Base-by-base conservation (phyloP, 1,140 invertebrate species). In the Delia radicum region DNA sequence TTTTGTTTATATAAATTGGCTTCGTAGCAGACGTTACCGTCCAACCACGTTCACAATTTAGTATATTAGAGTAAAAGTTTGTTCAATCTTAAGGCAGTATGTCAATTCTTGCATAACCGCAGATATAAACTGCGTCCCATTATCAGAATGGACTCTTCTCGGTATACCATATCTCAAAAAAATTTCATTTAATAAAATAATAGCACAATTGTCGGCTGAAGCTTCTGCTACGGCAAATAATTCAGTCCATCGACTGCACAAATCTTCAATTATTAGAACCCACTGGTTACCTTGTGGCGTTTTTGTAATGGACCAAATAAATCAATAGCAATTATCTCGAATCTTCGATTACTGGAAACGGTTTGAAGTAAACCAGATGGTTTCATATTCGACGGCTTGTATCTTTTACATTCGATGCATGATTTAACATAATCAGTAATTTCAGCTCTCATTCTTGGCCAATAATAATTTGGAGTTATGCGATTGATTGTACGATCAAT, bases 401-500 rank as follows among this genome's bases (percentile, higher is more conserved):
- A 80, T 76, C 62, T 0, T 61, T 85, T 80, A 67, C 80, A 85
- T 2, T 63, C 37, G 18, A 79, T 75, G 74, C 80, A 85, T 18
- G 0, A 24, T 63, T 62, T 21, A 24, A 74, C 48, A 26, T 74
- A 21, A 0, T 55, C 48, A 7, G 74, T 33, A 0, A 86, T 79
- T 26, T 80, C 55, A 18, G 46, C 72, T 27, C 80, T 29, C 78
- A 87, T 83, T 1, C 80, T 79, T 21, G 78, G 74, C 80, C 79
- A 86, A 74, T 78, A 85, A 75, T 81, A 86, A 33, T n/a, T n/a
- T n/a, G n/a, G n/a, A n/a, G n/a, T n/a, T n/a, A n/a, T 33, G 5
- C 46, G 46, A 55, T n/a, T 55, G 12, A 55, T 55, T 15, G 18
- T 27, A 26, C 24, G 1, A 21, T 24, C 55, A 6, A 62, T 62